A percentile compares a stretch with the other conserved stretches of the same genome.
phyloP scores from a whole-genome alignment of 1,140 invertebrate genomes.

The Tyrophagus putrescentiae region DNA sequence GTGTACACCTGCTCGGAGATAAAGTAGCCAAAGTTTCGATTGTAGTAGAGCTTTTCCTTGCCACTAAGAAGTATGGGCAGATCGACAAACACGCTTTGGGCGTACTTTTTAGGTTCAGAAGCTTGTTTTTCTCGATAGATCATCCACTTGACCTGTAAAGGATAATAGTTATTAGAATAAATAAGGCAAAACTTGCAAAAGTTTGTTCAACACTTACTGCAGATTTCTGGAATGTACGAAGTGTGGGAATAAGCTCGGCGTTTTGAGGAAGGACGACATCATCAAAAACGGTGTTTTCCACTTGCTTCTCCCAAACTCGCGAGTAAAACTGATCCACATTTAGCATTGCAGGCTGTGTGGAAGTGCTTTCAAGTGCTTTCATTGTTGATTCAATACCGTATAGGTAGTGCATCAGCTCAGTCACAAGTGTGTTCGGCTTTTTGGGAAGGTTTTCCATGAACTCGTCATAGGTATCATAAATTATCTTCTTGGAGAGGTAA shows the following conservation, averaged over 20 bases:
- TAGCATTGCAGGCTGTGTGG: too few relatives aligned
- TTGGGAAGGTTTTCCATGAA: too few relatives aligned
- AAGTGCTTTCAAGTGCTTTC: too few relatives aligned
- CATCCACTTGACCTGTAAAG: conserved; percentile 48
- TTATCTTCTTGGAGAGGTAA: too few relatives aligned
- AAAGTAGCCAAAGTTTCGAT: conserved; percentile 37
- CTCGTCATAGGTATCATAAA: too few relatives aligned
- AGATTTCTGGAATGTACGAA: conserved; percentile 49
- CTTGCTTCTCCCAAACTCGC: background rate
- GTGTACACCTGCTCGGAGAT: background rate
- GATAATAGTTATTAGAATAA: background rate
- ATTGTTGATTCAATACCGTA: too few relatives aligned
- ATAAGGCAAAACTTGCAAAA: background rate
- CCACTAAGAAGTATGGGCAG: background rate
- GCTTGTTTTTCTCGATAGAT: conserved; percentile 39
- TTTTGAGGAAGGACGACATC: background rate
- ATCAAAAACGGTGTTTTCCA: background rate
- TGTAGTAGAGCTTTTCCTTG: conserved; percentile 36
- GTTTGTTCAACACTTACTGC: conserved; percentile 38
- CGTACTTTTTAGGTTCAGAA: conserved; percentile 25
- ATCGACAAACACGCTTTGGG: conserved; percentile 14
- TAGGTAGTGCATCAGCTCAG: too few relatives aligned
- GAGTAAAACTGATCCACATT: background rate
- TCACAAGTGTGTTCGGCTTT: too few relatives aligned
- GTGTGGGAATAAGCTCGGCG: conserved; percentile 33